Evolutionary conservation across 2,797 vertebrate genomes (phyloP).

Genomic region (Semaprochilodus insignis): DNA sequence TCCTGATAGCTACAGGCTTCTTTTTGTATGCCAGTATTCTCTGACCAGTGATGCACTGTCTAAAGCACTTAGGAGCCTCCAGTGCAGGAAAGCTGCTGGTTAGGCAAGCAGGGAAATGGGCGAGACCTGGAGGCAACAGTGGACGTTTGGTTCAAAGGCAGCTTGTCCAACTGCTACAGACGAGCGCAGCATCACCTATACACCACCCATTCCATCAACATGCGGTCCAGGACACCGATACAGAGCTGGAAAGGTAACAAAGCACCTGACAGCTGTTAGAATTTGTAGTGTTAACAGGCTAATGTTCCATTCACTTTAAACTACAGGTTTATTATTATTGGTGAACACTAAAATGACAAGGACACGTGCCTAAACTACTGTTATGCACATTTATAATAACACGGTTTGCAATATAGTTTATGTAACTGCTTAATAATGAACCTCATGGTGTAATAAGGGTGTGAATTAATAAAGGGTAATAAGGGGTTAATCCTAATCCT

Average conservation of each 20-base stretch:
- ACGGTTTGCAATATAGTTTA: no score
- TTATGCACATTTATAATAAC: no score
- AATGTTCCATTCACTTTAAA: no score
- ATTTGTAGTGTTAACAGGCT: no score
- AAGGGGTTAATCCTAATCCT: no score
- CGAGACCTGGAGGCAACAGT: conserved; percentile 67
- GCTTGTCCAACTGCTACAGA: conserved; percentile 63
- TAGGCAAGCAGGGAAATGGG: conserved; percentile 68
- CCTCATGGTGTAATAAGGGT: no score
- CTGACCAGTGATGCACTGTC: conserved; percentile 72
- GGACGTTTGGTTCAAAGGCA: conserved; percentile 64
- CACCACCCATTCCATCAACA: conserved; percentile 68
- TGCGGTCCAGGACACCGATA: conserved; percentile 56
- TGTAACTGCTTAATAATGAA: no score
- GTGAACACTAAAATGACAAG: no score
- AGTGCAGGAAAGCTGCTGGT: conserved; percentile 70
- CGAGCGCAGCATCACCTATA: conserved; percentile 67
- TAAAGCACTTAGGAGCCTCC: conserved; percentile 73
- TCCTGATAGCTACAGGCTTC: not conserved
- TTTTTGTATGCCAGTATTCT: conserved; percentile 1
- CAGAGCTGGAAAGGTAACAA: conserved; percentile 67
- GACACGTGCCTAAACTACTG: no score
- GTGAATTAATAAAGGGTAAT: no score
- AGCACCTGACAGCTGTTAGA: not conserved
- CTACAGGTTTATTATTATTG: no score